phyloP scores from a whole-genome alignment of 1,140 invertebrate species.

The Augochlora pura region DNA sequence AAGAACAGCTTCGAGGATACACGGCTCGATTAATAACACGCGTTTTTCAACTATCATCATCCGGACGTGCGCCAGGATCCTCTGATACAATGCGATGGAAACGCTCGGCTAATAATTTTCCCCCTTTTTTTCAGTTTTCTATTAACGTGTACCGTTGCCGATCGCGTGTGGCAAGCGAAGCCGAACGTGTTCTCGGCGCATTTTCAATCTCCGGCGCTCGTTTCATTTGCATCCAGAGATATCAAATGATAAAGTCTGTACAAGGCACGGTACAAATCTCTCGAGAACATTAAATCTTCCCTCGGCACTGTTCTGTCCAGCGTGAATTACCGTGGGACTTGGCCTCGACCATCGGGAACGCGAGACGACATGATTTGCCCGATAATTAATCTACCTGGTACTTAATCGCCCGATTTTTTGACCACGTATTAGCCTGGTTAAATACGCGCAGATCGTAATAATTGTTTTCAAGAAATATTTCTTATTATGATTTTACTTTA shows the following conservation, averaged over 20 bases:
- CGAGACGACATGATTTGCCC: too few species aligned
- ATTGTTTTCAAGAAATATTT: too few species aligned
- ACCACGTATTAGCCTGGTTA: too few species aligned
- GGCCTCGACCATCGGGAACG: not conserved
- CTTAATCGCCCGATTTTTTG: too few species aligned
- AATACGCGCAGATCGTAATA: too few species aligned
- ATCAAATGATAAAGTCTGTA: slow-evolving; percentile 11
- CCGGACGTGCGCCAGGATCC: slow-evolving; percentile 18
- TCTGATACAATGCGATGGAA: not conserved
- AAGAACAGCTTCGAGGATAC: slow-evolving; percentile 28
- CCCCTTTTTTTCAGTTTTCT: slow-evolving; percentile 17
- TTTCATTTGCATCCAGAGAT: slow-evolving; percentile 28
- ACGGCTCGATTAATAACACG: not conserved
- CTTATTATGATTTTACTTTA: too few species aligned
- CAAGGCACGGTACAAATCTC: not conserved
- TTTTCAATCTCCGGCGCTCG: not conserved
- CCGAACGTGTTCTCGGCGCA: not conserved
- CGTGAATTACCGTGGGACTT: not conserved
- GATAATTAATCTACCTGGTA: too few species aligned
- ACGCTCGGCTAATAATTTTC: slow-evolving; percentile 5
- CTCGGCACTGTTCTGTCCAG: not conserved
- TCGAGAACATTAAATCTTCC: slow-evolving; percentile 14
- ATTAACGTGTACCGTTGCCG: not conserved
- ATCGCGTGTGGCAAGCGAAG: slow-evolving; percentile 30
- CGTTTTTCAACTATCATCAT: not conserved